Evolutionary conservation across 2,797 vertebrate genomes (phyloP).

Genomic region (Setipinna tenuifilis): DNA sequence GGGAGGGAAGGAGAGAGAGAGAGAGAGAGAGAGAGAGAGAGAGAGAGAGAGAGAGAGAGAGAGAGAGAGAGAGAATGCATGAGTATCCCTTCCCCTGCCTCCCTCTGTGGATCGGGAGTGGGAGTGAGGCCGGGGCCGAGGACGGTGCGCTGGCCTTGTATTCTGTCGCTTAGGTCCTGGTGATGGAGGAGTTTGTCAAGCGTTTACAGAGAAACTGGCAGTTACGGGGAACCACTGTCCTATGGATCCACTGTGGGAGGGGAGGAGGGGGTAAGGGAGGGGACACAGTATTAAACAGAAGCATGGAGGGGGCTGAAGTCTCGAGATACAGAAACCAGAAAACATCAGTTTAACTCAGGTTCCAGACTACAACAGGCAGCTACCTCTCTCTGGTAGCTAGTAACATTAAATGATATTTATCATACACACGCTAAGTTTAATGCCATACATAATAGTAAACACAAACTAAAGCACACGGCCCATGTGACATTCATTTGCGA

Average conservation of each 20-base stretch:
- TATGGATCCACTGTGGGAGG: not conserved
- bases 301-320: not conserved
- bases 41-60: no score
- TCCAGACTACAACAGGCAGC: not conserved
- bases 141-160: not conserved
- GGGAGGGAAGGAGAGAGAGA: not conserved
- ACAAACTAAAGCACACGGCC: not conserved
- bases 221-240: not conserved
- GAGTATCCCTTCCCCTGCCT: not conserved
- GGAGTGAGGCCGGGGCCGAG: not conserved
- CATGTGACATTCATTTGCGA: no score
- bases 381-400: not conserved
- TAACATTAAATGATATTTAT: not conserved
- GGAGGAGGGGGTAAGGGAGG: not conserved
- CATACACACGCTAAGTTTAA: not conserved
- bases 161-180: not conserved
- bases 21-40: no score
- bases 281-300: not conserved
- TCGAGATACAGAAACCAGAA: constrained; percentile 1
- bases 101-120: not conserved
- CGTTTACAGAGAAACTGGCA: constrained; percentile 3
- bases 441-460: not conserved
- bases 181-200: constrained; percentile 11
- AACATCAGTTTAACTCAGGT: not conserved
- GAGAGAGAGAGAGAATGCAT: no score